Conservation (phyloP, 2,797 vertebrate species). For the Micrastur ruficollis region DNA sequence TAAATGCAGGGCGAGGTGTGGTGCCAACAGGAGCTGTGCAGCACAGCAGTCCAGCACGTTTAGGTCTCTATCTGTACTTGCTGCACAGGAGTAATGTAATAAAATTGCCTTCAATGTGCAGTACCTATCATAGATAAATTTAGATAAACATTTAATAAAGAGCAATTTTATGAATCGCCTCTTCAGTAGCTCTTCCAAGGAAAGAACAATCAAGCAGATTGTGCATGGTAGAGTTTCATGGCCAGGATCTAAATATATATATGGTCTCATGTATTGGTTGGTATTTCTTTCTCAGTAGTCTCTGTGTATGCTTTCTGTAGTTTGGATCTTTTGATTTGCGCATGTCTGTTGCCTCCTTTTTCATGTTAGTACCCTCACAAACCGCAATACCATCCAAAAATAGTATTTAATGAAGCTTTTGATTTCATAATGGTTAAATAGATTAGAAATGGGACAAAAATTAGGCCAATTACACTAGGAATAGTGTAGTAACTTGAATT, state of each 20-base stretch:
- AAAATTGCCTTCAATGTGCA: background rate
- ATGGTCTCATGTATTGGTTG: background rate
- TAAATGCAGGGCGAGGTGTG: rapidly evolving
- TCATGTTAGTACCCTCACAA: background rate
- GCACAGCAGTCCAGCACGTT: too few species aligned
- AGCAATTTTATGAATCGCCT: background rate
- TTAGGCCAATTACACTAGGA: background rate
- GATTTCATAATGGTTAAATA: background rate
- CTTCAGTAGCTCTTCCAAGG: background rate
- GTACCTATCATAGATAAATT: background rate
- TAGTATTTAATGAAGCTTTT: conserved; percentile 5
- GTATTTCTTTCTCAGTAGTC: background rate
- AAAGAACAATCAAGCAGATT: background rate
- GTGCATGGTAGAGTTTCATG: background rate
- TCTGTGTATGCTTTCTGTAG: background rate
- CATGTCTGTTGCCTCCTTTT: background rate
- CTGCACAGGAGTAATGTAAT: background rate
- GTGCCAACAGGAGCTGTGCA: background rate
- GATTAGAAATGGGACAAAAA: background rate
- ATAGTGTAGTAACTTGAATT: background rate
- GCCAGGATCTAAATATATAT: background rate
- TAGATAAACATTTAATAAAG: background rate
- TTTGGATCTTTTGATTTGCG: background rate
- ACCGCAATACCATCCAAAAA: background rate
- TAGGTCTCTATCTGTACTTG: rapidly evolving